These are phyloP conservation scores for Chondrosia reniformis DNA, from an alignment of 37 sponge, comb jelly and placozoan species.

Conservation along the genomic window DNA sequence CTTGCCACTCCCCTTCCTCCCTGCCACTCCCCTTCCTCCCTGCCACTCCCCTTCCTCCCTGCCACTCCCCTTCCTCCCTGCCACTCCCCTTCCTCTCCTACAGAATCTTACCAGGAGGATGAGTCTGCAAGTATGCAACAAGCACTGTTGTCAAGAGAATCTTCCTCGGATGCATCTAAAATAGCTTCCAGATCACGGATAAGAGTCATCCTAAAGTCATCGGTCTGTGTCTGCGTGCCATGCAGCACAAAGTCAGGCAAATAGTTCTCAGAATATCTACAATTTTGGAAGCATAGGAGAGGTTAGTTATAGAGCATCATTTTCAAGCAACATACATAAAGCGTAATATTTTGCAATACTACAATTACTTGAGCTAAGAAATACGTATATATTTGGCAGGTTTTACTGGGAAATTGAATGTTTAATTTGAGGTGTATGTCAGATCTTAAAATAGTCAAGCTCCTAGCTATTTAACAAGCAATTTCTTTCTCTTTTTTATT, in stretches of 20 bases:
- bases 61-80: not conserved
- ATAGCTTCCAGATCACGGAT: slow-evolving; percentile 32
- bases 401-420: too few relatives aligned
- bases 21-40: not conserved
- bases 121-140: slow-evolving; percentile 5
- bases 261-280: slow-evolving; percentile 47
- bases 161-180: not conserved
- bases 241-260: slow-evolving; percentile 79
- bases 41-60: not conserved
- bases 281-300: too few relatives aligned
- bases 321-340: not conserved
- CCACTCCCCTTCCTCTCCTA: not conserved
- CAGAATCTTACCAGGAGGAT: not conserved
- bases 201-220: slow-evolving; percentile 39
- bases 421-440: too few relatives aligned
- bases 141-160: not conserved
- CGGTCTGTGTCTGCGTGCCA: slow-evolving; percentile 49
- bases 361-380: not conserved
- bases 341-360: not conserved
- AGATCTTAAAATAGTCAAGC: too few relatives aligned
- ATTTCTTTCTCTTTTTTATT: too few relatives aligned
- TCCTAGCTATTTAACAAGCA: too few relatives aligned
- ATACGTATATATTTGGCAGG: too few relatives aligned
- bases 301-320: not conserved
- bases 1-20: not conserved